Evolutionary conservation across 2,113 vertebrate species (phyloP), one percentile per base, ranked within the genome.

Genomic region (Elgaria multicarinata): DNA sequence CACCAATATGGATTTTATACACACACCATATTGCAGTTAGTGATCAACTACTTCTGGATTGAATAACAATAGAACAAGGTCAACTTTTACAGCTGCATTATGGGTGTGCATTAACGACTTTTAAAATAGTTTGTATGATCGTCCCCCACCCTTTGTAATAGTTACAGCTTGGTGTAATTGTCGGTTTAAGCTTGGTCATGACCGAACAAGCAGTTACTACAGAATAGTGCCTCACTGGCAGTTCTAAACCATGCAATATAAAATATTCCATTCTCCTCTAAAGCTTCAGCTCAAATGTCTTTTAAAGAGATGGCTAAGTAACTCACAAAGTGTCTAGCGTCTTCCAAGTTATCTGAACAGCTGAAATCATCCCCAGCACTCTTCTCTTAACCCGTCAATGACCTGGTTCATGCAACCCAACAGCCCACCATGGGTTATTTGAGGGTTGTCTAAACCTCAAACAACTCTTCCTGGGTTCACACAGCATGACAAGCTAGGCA

Each of bases 231-330:
- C 71, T 13, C 46, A 36, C 50, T 85, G 44, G 33, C 78, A 87
- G 18, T 31, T 76, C 80, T 75, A 87, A 80, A 81, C 46, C 42
- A 39, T 9, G 14, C 71, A 62, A 8, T 9, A 89, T 72, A 20
- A 75, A 46, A 36, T 89, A 84, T 77, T 39, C n/a, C 24, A 0
- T 58, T 87, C 83, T 85, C 10, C 6, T 78, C 62, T 0, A 0
- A 64, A 55, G 1, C 77, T 67, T 78, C 22, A 80, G 28, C 71
- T 28, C 31, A 53, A 0, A 14, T 36, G 26, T 36, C 64, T 88
- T 90, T 88, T 83, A 89, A 91, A 33, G 20, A 16, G 62, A 1
- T 31, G 82, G 36, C 0, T 8, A 87, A 86, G 82, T 10, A 92
- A 12, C 55, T 33, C 44, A 12, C 82, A 10, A 85, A 26, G 36